These are phyloP conservation scores for Mobula hypostoma DNA, from an alignment of 2,113 vertebrate species.

Conservation along the genomic window DNA sequence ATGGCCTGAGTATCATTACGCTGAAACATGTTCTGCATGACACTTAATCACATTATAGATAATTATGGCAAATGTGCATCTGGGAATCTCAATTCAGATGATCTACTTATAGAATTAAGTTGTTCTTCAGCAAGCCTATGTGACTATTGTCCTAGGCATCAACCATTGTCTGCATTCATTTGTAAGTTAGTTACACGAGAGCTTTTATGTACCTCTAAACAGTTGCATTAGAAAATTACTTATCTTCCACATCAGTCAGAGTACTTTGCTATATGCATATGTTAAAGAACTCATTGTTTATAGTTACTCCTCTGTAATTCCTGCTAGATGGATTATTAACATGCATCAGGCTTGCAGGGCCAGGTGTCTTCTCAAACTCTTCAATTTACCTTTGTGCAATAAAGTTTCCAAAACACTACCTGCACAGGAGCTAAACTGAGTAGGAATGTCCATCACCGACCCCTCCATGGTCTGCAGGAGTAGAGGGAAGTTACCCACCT, in stretches of 20 bases:
- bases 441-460: not conserved
- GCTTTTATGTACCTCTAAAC: not conserved
- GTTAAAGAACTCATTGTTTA: not conserved
- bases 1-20: not conserved
- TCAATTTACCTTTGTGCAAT: not conserved
- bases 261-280: not conserved
- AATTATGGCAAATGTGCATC: not conserved
- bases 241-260: not conserved
- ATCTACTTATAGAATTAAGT: not conserved
- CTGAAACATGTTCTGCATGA: too few species aligned
- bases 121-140: not conserved
- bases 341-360: not conserved
- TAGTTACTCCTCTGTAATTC: not conserved
- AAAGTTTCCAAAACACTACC: not conserved
- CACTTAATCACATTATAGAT: conserved; percentile 3
- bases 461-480: not conserved
- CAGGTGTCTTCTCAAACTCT: not conserved
- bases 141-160: not conserved
- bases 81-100: not conserved
- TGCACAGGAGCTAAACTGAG: too few species aligned
- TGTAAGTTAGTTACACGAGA: too few species aligned
- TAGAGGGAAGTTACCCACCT: not conserved
- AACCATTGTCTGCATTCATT: not conserved
- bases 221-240: not conserved
- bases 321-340: not conserved